These are phyloP conservation scores for Myotis planiceps DNA, from an alignment of 2,797 vertebrate species.

Conservation along the genomic window DNA sequence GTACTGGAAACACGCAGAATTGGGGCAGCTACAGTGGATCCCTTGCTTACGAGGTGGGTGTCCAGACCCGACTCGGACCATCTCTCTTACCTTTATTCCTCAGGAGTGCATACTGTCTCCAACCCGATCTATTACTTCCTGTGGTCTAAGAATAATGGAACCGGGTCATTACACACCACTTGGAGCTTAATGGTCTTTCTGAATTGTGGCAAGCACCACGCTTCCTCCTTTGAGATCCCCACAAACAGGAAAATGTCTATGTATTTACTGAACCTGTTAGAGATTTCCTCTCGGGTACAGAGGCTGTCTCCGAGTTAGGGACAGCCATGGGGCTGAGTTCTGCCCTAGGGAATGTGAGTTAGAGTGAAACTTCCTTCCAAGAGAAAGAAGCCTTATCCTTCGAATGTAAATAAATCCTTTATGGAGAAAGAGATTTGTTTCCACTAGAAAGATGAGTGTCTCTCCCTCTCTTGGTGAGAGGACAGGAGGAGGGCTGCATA, in stretches of 20 bases:
- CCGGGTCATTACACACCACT: not conserved
- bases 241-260: not conserved
- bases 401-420: not conserved
- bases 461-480: not conserved
- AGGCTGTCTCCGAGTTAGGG: not conserved
- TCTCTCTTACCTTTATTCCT: not conserved
- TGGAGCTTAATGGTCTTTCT: not conserved
- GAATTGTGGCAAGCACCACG: not conserved
- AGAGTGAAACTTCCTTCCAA: not conserved
- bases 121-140: not conserved
- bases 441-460: not conserved
- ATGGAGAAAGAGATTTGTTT: not conserved
- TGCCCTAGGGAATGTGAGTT: not conserved
- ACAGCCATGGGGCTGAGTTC: not conserved
- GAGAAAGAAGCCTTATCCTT: not conserved
- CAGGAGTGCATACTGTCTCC: not conserved
- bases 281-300: not conserved
- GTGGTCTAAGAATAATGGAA: not conserved
- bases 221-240: not conserved
- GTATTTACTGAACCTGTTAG: not conserved
- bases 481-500: not conserved
- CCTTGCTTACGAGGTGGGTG: no score
- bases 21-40: not conserved
- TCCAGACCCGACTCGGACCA: not conserved
- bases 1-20: not conserved